phyloP scores from a whole-genome alignment of 2,113 vertebrate species.

The Microcebus ravelobensis region DNA sequence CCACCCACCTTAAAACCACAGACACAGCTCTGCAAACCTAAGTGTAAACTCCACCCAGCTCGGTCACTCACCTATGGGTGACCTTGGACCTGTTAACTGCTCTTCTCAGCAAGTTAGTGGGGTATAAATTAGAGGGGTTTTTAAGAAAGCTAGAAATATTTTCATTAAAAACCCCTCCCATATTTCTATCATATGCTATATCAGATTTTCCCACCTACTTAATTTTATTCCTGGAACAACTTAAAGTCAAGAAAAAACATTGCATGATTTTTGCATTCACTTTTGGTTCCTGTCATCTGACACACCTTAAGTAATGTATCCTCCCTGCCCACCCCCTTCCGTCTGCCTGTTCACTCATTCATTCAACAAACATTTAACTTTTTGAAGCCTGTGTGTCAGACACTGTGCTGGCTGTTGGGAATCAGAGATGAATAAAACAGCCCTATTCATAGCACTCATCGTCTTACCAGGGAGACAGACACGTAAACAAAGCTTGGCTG shows the following conservation, averaged over 20 bases:
- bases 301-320: neutral
- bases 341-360: neutral
- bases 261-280: neutral
- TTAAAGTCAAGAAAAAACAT: neutral
- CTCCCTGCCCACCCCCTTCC: neutral
- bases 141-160: conserved; percentile 23
- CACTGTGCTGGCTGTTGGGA: neutral
- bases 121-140: neutral
- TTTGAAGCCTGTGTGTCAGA: conserved; percentile 33
- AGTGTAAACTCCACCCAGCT: conserved; percentile 11
- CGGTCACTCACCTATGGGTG: neutral
- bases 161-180: neutral
- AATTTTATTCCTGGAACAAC: conserved; percentile 48
- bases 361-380: conserved; percentile 8
- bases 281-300: neutral
- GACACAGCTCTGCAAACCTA: neutral
- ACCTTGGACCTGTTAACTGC: conserved; percentile 29
- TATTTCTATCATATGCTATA: neutral
- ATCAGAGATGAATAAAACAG: neutral
- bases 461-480: neutral
- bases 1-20: conserved; percentile 50
- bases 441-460: neutral
- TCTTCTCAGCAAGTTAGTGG: neutral
- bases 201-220: conserved; percentile 18
- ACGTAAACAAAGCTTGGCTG: neutral